A percentile compares a stretch with the other conserved stretches of the same genome.
phyloP scores from a whole-genome alignment of 2,888 invertebrate species.

The Caenorhabditis wallacei region DNA sequence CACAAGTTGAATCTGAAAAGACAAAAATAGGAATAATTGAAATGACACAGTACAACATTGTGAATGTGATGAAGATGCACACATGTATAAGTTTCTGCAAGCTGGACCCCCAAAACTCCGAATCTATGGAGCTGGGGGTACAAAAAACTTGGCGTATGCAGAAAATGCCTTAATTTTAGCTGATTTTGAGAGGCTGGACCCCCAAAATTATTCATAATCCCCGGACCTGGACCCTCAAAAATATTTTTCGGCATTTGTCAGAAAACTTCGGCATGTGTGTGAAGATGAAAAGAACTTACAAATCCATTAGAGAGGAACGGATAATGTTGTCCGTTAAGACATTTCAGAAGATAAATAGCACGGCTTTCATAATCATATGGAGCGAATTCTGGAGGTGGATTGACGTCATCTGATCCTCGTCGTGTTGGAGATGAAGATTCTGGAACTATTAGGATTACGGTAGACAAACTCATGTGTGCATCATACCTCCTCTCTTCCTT shows the following conservation, averaged over 20 bases:
- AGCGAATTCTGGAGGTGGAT: constrained; percentile 63
- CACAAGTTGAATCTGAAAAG: constrained; percentile 59
- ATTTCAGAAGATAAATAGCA: constrained; percentile 30
- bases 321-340: constrained; percentile 30
- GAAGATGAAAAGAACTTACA: too few relatives aligned
- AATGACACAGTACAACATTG: too few relatives aligned
- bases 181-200: too few relatives aligned
- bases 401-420: constrained; percentile 28
- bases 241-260: background rate
- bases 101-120: too few relatives aligned
- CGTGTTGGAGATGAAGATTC: constrained; percentile 39
- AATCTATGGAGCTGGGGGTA: too few relatives aligned
- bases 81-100: too few relatives aligned
- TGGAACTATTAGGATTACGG: constrained; percentile 33
- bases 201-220: background rate
- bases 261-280: background rate
- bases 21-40: too few relatives aligned
- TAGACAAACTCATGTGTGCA: background rate
- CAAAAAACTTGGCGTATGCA: too few relatives aligned
- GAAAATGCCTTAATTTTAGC: too few relatives aligned
- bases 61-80: too few relatives aligned
- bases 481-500: constrained; percentile 39
- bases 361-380: constrained; percentile 45
- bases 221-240: too few relatives aligned
- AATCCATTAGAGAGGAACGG: constrained; percentile 42